Percentiles rank a stretch among this genome's conserved stretches.
Evolutionary conservation across 2,888 invertebrate species (phyloP).

Genomic region (Adelphocoris suturalis): DNA sequence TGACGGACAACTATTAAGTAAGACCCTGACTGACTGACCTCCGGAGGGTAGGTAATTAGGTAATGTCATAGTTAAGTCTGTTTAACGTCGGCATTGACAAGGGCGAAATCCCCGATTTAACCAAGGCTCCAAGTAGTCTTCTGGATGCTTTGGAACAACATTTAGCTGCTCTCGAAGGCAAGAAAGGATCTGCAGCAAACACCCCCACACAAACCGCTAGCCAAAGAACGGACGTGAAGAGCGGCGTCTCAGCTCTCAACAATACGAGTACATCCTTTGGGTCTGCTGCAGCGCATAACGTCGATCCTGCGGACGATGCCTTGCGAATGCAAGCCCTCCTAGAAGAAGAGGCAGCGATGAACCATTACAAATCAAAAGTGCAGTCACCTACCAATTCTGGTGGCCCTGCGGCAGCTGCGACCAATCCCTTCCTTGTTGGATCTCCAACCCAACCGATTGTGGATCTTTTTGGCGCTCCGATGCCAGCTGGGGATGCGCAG

Average conservation of each 20-base stretch:
- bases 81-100: constrained; percentile 99
- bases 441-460: constrained; percentile 87
- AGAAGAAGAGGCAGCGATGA: constrained; percentile 97
- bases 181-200: constrained; percentile 91
- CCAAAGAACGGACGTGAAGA: constrained; percentile 86
- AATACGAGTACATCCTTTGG: constrained; percentile 94
- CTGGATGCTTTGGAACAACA: constrained; percentile 98
- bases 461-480: constrained; percentile 85
- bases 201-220: constrained; percentile 91
- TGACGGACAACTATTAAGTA: constrained; percentile 99
- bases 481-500: constrained; percentile 73
- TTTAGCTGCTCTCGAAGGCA: constrained; percentile 94
- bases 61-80: constrained; percentile 86
- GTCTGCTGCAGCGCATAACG: constrained; percentile 86
- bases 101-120: constrained; percentile 98
- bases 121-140: constrained; percentile 97
- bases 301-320: constrained; percentile 86
- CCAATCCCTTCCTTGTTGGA: constrained; percentile 90
- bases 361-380: constrained; percentile 94
- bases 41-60: constrained; percentile 97
- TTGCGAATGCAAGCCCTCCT: constrained; percentile 92
- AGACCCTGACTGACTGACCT: constrained; percentile 98
- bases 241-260: constrained; percentile 92
- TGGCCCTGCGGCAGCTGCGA: constrained; percentile 79
- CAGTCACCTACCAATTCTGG: constrained; percentile 87